Evolutionary conservation across 2,888 invertebrate species (phyloP).

Genomic region (Eudasyphora cyanicolor): DNA sequence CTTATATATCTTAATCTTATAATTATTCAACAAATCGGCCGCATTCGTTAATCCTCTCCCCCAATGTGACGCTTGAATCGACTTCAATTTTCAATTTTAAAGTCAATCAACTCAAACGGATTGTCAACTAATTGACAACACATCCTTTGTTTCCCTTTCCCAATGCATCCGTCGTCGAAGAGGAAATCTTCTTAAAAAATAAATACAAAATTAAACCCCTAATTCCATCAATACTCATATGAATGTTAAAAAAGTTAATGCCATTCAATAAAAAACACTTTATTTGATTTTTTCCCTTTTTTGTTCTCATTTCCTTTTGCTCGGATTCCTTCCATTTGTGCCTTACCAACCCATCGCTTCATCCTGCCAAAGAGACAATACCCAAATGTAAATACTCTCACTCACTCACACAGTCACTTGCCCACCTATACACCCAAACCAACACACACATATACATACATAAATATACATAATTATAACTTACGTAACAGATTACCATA

Average conservation of each 20-base stretch:
- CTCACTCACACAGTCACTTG: neutral
- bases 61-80: neutral
- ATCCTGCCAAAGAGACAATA: slow-evolving; percentile 14
- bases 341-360: neutral
- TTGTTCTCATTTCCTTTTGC: neutral
- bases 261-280: slow-evolving; percentile 64
- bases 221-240: slow-evolving; percentile 63
- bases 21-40: neutral
- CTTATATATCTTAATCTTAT: too few species aligned
- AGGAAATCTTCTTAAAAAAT: slow-evolving; percentile 25
- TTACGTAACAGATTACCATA: slow-evolving; percentile 64
- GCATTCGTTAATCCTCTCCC: neutral
- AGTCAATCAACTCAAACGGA: slow-evolving; percentile 20
- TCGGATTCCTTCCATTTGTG: neutral
- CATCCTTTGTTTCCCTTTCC: neutral
- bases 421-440: neutral
- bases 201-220: slow-evolving; percentile 38
- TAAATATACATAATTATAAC: slow-evolving; percentile 51
- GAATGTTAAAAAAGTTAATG: slow-evolving; percentile 63
- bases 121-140: slow-evolving; percentile 7
- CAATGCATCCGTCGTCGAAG: neutral
- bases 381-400: neutral
- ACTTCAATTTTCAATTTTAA: neutral
- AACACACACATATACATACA: neutral
- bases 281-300: slow-evolving; percentile 57